Evolutionary conservation across 2,888 invertebrate species (phyloP), one percentile per base, ranked within the genome.

Genomic region (Agriotes lineatus): DNA sequence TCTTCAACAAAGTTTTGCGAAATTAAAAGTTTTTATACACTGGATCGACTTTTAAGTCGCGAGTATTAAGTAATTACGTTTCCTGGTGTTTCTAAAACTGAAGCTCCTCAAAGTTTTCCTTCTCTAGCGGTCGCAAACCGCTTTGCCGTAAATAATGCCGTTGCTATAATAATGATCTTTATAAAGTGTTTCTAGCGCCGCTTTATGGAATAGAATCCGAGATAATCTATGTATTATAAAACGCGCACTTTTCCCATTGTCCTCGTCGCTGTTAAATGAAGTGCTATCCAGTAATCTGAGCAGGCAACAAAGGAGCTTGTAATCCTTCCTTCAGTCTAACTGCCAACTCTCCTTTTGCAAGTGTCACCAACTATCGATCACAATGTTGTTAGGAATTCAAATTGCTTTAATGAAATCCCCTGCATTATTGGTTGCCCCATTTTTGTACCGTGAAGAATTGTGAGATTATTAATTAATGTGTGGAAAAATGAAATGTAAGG

Each of bases 261-360:
- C 22, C 14, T 22, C 48, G 25, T 52, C 18, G 33, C 2, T 18
- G 16, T 25, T 50, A 16, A 52, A 52, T 52, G 52, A 52, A 33
- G 18, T 52, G 52, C 16, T 52, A 52, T 52, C 52, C 16, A 35
- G 35, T 52, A 35, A 52, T 33, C 10, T 18, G 19, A 48, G 25
- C 25, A 22, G 22, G 12, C 7, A 48, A 48, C 48, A 48, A 48
- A 48, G 48, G 48, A 22, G 1, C 48, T 22, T 48, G 48, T 22
- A 48, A 48, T 48, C 48, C 25, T 48, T 48, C 22, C 48, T 48
- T 20, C 48, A 48, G 7, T 22, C 14, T 48, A 48, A 48, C 48
- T 48, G 22, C 48, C 9, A 25, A 22, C 48, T 48, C 48, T 25
- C 25, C 10, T 52, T 52, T 52, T 33, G 16, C 52, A 52, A 52